A percentile compares a stretch with the other conserved stretches of the same genome.
Evolutionary conservation across 2,797 vertebrate genomes (phyloP).

Genomic region (Champsocephalus gunnari): DNA sequence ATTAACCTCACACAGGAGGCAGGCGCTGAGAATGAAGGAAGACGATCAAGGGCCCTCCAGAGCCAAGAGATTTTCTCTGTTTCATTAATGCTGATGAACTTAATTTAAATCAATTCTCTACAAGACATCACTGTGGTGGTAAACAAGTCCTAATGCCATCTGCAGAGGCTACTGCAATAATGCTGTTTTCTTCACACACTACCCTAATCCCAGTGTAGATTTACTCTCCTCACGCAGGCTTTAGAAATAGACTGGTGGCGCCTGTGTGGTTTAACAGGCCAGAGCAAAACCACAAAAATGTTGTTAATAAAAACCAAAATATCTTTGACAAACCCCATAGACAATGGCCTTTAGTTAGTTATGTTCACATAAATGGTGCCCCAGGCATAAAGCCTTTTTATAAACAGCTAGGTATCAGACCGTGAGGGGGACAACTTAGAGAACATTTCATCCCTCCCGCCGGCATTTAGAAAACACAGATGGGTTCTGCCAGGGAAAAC

Average conservation of each 20-base stretch:
- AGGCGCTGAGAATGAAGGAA: constrained; percentile 32
- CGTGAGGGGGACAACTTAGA: constrained; percentile 29
- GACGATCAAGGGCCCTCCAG: constrained; percentile 34
- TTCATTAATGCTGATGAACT: constrained; percentile 75
- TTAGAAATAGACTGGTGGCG: constrained; percentile 42
- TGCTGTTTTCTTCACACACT: constrained; percentile 55
- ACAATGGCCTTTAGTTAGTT: constrained; percentile 21
- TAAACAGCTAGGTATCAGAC: constrained; percentile 26
- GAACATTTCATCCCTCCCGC: constrained; percentile 11
- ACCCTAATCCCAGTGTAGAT: constrained; percentile 66
- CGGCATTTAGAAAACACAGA: constrained; percentile 23
- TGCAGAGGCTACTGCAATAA: constrained; percentile 60
- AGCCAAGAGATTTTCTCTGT: constrained; percentile 57
- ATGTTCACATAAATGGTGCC: constrained; percentile 17
- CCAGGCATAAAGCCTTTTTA: constrained; percentile 5
- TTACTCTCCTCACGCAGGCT: constrained; percentile 45
- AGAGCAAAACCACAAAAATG: constrained; percentile 46
- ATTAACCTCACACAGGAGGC: constrained; percentile 58
- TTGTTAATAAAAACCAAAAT: neutral
- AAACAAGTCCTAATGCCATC: constrained; percentile 75
- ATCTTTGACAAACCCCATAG: neutral
- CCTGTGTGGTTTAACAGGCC: constrained; percentile 43
- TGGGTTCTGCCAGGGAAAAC: constrained; percentile 7
- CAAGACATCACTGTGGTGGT: constrained; percentile 60
- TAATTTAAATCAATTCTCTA: constrained; percentile 74